phyloP scores from a whole-genome alignment of 64 coral and sea anemone genomes.

The Montipora foliosa region DNA sequence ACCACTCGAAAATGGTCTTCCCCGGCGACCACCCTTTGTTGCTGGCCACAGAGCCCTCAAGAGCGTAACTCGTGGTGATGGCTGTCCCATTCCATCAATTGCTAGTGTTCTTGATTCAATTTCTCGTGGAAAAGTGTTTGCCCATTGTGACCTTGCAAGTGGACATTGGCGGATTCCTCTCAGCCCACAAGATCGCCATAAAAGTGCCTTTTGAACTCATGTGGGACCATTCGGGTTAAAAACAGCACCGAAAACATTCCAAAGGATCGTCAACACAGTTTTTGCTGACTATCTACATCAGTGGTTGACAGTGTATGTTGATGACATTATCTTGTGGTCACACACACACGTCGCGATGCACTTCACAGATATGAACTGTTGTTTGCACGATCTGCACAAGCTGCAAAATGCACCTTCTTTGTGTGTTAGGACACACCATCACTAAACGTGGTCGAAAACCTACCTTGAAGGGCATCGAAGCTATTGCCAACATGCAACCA shows the following conservation, averaged over 20 bases:
- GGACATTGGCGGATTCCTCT: slow-evolving; percentile 53
- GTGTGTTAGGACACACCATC: slow-evolving; percentile 15
- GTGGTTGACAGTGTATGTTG: no score
- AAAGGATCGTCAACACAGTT: no score
- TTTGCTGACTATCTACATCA: no score
- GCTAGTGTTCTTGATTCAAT: slow-evolving; percentile 34
- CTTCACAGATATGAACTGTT: no score
- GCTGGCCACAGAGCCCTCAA: slow-evolving; percentile 55
- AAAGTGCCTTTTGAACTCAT: slow-evolving; percentile 27
- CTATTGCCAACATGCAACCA: neutral
- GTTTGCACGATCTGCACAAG: neutral
- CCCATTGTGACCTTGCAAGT: slow-evolving; percentile 1
- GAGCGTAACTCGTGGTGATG: slow-evolving; percentile 22
- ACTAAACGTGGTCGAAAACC: slow-evolving; percentile 7
- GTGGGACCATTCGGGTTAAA: slow-evolving; percentile 38
- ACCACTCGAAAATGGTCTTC: slow-evolving; percentile 53
- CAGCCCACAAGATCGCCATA: neutral
- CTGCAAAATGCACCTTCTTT: slow-evolving; percentile 43
- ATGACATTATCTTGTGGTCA: no score
- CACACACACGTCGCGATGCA: no score
- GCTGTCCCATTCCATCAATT: slow-evolving; percentile 16
- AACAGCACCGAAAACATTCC: no score
- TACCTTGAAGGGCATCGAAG: slow-evolving; percentile 27
- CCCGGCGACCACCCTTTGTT: slow-evolving; percentile 53
- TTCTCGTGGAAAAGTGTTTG: neutral